Percentiles rank a stretch among this genome's conserved stretches.
Conservation (phyloP, 2,113 vertebrate species). For the Pica pica region DNA sequence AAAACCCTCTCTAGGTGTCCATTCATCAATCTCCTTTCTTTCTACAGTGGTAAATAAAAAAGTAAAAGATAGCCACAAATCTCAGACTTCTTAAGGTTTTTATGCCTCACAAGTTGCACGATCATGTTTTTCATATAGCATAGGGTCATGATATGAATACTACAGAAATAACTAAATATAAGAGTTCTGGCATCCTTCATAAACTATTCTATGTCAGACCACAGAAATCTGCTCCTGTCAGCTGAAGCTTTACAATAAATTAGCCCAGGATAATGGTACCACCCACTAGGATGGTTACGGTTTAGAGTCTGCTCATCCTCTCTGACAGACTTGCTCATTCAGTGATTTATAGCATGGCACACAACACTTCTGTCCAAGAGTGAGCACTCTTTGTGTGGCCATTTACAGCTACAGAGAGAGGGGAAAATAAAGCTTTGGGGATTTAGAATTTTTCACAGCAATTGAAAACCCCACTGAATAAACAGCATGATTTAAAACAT, state of each 20-base stretch:
- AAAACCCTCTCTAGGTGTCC: background rate
- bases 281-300: background rate
- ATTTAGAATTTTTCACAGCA: background rate
- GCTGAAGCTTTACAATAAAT: background rate
- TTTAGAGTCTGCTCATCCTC: constrained; percentile 14
- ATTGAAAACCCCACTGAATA: background rate
- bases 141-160: background rate
- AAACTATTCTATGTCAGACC: background rate
- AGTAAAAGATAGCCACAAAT: background rate
- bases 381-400: background rate
- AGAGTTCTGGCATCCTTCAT: constrained; percentile 26
- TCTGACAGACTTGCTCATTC: background rate
- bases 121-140: background rate
- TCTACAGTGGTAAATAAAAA: background rate
- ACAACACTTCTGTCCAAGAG: background rate
- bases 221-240: background rate
- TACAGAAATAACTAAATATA: background rate
- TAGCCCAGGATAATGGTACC: background rate
- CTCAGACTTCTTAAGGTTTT: background rate
- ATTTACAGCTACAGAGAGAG: background rate
- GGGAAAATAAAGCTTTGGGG: background rate
- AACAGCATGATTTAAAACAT: background rate
- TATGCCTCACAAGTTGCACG: background rate
- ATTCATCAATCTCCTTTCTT: background rate
- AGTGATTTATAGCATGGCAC: background rate